Base-by-base conservation (phyloP, 2,113 vertebrate species). In the Labeo catla region DNA sequence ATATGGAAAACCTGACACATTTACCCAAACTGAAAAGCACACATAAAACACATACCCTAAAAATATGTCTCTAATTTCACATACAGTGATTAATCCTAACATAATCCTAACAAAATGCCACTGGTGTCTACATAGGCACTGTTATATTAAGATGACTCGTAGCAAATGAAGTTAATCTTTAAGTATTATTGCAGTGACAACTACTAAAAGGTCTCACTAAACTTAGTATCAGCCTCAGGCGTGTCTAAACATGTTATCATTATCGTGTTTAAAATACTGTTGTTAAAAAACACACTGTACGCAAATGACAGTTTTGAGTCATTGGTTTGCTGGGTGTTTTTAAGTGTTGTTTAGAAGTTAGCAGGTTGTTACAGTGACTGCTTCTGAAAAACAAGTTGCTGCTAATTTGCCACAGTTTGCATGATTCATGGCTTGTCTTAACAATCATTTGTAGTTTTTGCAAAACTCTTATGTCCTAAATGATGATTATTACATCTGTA, bases 391-490 rank as follows among this genome's bases (percentile, higher is more conserved):
- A 74, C 21, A 74, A 74, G 45, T 0, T 0, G 11, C 21, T 74
- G 72, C 21, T 74, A 49, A 74, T 74, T 74, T 74, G 43, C 45
- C 72, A 23, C 21, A 74, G 21, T 74, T 49, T 74, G 72, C 21
- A 5, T 23, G 21, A 74, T 13, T 47, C 43, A 47, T 43, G 72
- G 10, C 12, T 23, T 49, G 36, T 7, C 43, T 72, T 74, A 74
- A 13, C 43, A 47, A 23, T 49, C 21, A 23, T 74, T 73, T 73
- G 16, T n/a, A 2, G 4, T 45, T 73, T 72, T 45, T 73, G 39
- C 43, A 73, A 73, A 49, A 47, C 72, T 47, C 72, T 74, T 73
- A 10, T 74, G 66, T 43, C 36, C 43, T 43, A 36, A 16, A 68
- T 36, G 9, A 59, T 8, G 36, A 72, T 74, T 49, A 49, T 49